Evolutionary conservation across 1,140 invertebrate genomes (phyloP).

Genomic region (Zaprionus inermis): DNA sequence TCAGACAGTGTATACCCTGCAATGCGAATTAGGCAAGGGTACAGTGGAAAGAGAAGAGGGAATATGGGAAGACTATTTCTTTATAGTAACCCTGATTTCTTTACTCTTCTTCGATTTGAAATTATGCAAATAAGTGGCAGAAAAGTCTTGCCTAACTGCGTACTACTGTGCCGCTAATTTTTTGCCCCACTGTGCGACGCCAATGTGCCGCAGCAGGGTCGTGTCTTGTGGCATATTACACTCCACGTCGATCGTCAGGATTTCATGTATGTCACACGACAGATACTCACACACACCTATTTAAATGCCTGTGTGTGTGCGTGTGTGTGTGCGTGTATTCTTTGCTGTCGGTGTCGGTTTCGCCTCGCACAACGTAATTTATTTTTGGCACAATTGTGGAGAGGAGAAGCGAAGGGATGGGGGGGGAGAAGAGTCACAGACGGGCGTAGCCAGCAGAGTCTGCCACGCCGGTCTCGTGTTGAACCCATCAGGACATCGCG

Average conservation of each 20-base stretch:
- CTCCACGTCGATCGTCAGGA: conserved; percentile 52
- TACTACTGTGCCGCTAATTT: not conserved
- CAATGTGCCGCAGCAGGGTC: not conserved
- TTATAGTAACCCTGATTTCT: too few relatives aligned
- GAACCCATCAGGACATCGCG: conserved; percentile 25
- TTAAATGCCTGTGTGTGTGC: not conserved
- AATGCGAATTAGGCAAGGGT: conserved; percentile 49
- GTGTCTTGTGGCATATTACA: conserved; percentile 33
- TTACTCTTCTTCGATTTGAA: too few relatives aligned
- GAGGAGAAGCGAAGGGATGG: not conserved
- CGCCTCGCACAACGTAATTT: conserved; percentile 57
- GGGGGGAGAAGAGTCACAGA: not conserved
- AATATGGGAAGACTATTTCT: too few relatives aligned
- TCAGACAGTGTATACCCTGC: conserved; percentile 26
- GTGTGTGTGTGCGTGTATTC: conserved; percentile 5
- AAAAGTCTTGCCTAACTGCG: not conserved
- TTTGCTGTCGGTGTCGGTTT: conserved; percentile 33
- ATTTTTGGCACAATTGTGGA: conserved; percentile 64
- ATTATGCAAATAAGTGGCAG: not conserved
- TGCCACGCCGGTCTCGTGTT: conserved; percentile 43
- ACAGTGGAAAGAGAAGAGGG: not conserved
- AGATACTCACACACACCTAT: conserved; percentile 4
- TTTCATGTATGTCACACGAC: conserved; percentile 34
- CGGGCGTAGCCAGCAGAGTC: conserved; percentile 12
- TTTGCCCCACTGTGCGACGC: not conserved